A percentile compares a stretch with the other conserved stretches of the same genome.
Evolutionary conservation across 1,140 invertebrate genomes (phyloP).

Genomic region (Drosophila melanogaster): DNA sequence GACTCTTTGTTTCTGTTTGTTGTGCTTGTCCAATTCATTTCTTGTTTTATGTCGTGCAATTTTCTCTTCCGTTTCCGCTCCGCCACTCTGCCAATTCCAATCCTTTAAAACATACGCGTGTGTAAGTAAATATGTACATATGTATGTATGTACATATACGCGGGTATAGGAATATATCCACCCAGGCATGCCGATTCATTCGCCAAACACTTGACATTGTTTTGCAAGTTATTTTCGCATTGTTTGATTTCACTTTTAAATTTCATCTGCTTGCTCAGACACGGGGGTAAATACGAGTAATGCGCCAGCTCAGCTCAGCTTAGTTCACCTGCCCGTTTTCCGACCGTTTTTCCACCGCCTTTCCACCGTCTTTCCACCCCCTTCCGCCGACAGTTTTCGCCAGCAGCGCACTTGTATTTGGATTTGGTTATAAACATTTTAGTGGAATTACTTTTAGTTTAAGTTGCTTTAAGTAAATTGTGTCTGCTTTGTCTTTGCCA

Average conservation of each 20-base stretch:
- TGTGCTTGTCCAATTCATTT: constrained; percentile 37
- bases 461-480: constrained; percentile 57
- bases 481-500: constrained; percentile 11
- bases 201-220: constrained; percentile 68
- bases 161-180: neutral
- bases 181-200: constrained; percentile 21
- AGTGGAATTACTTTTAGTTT: constrained; percentile 78
- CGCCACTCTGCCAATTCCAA: neutral
- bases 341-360: neutral
- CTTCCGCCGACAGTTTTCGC: neutral
- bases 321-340: constrained; percentile 11
- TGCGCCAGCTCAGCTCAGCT: constrained; percentile 10
- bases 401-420: constrained; percentile 58
- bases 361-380: neutral
- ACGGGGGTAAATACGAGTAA: constrained; percentile 42
- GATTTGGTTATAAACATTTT: constrained; percentile 76
- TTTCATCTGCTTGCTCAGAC: constrained; percentile 71
- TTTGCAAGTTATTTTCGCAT: constrained; percentile 77
- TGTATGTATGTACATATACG: neutral
- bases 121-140: too few species aligned
- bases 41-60: constrained; percentile 30
- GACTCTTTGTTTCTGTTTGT: constrained; percentile 26
- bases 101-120: neutral
- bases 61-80: constrained; percentile 45
- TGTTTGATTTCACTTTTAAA: constrained; percentile 81